Base-by-base conservation (phyloP, 2,888 invertebrate genomes). In the Loripinus fragilis region DNA sequence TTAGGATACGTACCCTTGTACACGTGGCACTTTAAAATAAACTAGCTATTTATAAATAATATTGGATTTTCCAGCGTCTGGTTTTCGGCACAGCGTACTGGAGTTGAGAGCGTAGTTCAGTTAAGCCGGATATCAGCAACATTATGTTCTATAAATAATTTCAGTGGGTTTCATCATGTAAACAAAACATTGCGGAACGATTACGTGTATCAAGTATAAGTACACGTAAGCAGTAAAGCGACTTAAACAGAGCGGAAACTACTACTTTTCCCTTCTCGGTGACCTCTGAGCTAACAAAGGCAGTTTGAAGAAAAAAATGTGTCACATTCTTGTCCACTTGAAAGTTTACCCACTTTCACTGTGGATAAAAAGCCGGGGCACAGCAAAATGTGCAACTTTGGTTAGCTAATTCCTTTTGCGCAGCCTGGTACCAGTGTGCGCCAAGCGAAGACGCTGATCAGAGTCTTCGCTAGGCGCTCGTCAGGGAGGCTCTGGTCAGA, bases 21-120 rank as follows among this genome's bases (percentile, higher is more conserved):
- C 60, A 60, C 60, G 60, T 60, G 60, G 60, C 60, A 60, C 15
- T 33, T 52, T 23, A 25, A 52, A 52, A 52, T 28, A 52, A 25
- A 30, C 23, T 33, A 25, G 10, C 8, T 52, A 52, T 52, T 52
- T 52, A 25, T 52, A 52, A n/a, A 52, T 7, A 20, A 25, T 15
- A 52, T 52, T 7, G 52, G 52, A 20, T 52, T 52, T 52, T 25
- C 52, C 52, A 52, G 2, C 25, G 3, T 25, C 52, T 52, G 52
- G 52, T 52, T 52, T 52, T 23, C 52, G 25, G n/a, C 3, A 38
- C 12, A 38, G 12, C 38, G 7, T 38, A 8, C 12, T 5, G 7
- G 12, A 8, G 5, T 5, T 38, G 38, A 38, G 38, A 38, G 7
- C 5, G 7, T 12, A 12, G 12, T 5, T 8, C 38, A 38, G 7